Conservation (phyloP, 2,888 invertebrate species). For the Apamea epomidion region DNA sequence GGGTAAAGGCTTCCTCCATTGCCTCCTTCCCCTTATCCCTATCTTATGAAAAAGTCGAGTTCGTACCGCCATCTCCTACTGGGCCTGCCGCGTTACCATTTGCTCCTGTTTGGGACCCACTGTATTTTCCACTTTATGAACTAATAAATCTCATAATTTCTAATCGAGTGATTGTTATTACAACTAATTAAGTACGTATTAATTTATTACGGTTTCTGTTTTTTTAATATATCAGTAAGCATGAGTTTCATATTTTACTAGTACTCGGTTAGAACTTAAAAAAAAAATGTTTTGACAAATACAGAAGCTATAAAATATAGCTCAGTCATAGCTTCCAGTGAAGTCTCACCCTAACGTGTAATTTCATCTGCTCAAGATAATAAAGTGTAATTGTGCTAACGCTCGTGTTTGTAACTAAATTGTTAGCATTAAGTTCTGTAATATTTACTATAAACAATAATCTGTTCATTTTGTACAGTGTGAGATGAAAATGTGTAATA, state of each 20-base stretch:
- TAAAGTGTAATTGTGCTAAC: slow-evolving; percentile 60
- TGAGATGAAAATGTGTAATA: slow-evolving; percentile 3
- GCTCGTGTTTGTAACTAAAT: slow-evolving; percentile 51
- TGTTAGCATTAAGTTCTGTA: slow-evolving; percentile 53
- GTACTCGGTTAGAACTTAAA: background rate
- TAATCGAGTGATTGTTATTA: background rate
- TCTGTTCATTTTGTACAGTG: slow-evolving; percentile 8
- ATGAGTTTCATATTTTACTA: background rate
- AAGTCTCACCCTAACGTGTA: slow-evolving; percentile 29
- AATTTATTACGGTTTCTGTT: background rate
- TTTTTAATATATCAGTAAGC: too few species aligned
- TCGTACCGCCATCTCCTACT: background rate
- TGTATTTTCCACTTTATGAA: background rate
- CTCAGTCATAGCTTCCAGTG: slow-evolving; percentile 31
- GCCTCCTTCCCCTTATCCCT: too few species aligned
- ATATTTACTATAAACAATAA: slow-evolving; percentile 37
- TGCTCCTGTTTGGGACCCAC: background rate
- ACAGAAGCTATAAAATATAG: background rate
- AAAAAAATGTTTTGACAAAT: background rate
- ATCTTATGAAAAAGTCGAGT: too few species aligned
- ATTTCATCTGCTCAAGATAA: slow-evolving; percentile 63
- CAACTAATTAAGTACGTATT: background rate
- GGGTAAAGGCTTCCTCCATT: too few species aligned
- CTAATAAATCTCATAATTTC: background rate
- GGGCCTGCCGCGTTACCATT: background rate